Evolutionary conservation across 37 sponge, comb jelly and placozoan genomes (phyloP).

Genomic region (Cliona cf. orientalis): DNA sequence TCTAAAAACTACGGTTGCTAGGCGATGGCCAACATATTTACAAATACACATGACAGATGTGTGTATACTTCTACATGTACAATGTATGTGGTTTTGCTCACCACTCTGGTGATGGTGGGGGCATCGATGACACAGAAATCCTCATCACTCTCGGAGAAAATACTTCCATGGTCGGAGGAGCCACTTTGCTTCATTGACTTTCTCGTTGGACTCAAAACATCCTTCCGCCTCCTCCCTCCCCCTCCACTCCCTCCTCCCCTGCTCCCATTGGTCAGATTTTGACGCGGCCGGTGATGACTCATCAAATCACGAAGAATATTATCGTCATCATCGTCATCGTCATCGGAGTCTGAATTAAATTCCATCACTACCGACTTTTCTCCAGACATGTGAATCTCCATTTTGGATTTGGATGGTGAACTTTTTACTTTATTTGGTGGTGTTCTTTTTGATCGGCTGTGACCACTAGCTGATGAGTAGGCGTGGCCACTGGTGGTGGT

Average conservation of each 20-base stretch:
- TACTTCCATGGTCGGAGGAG: slow-evolving; percentile 3
- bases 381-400: neutral
- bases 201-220: neutral
- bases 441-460: neutral
- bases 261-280: no score
- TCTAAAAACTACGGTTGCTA: no score
- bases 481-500: no score
- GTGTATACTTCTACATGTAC: neutral
- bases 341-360: slow-evolving; percentile 55
- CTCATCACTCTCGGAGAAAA: slow-evolving; percentile 59
- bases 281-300: no score
- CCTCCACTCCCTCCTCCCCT: neutral
- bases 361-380: slow-evolving; percentile 43
- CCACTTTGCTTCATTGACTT: slow-evolving; percentile 8
- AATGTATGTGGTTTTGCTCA: slow-evolving; percentile 1
- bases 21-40: neutral
- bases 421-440: neutral
- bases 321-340: slow-evolving; percentile 7
- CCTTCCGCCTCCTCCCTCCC: neutral
- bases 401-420: neutral
- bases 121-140: slow-evolving; percentile 62
- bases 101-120: slow-evolving; percentile 68
- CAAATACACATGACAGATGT: neutral
- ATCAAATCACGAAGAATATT: neutral
- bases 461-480: no score